Base-by-base conservation (phyloP, 2,113 vertebrate species). In the Colistium nudipinnis region DNA sequence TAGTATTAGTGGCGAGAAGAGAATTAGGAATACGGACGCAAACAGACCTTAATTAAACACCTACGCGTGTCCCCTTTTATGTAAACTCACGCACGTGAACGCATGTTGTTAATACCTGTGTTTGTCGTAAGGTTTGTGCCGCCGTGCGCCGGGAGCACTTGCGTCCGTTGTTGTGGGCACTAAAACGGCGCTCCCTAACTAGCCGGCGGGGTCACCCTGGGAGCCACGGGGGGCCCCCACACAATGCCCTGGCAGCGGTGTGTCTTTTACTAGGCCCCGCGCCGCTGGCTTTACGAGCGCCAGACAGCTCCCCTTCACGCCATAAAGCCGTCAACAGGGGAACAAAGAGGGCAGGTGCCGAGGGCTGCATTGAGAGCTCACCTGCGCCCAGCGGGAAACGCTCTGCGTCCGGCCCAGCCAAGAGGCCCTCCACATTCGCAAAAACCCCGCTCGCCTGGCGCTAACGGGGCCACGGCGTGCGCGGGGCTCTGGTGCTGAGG, bases 301-400 rank as follows among this genome's bases (percentile, higher is more conserved):
- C 84, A 89, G 88, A 86, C 88, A 87, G 91, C 90, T 90, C 91
- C 86, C 89, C 86, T 90, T 84, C 75, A 90, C 48, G 49, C 92
- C 83, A 81, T 91, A 92, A 92, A 92, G 87, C 89, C 88, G 91
- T 91, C 91, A 90, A 88, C 84, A 82, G 88, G 76, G 71, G 79
- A 89, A 93, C 91, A 93, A 93, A 91, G 90, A 81, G 83, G 88
- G 87, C 90, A 90, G 90, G 90, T 92, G 90, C 89, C 85, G 85
- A 81, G 83, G 84, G 83, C 79, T 84, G 83, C 80, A 89, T 91
- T 81, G 85, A 91, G 89, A 78, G 88, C 88, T 93, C 92, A 93
- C 92, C 92, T 93, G 92, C 92, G 87, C 91, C 83, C 92, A 87
- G 92, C 79, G 35, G 92, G 83, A 78, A 77, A 72, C 80, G 69